Percentiles rank a stretch among this genome's conserved stretches.
Evolutionary conservation across 2,113 vertebrate genomes (phyloP).

Genomic region (Tragelaphus buxtoni): DNA sequence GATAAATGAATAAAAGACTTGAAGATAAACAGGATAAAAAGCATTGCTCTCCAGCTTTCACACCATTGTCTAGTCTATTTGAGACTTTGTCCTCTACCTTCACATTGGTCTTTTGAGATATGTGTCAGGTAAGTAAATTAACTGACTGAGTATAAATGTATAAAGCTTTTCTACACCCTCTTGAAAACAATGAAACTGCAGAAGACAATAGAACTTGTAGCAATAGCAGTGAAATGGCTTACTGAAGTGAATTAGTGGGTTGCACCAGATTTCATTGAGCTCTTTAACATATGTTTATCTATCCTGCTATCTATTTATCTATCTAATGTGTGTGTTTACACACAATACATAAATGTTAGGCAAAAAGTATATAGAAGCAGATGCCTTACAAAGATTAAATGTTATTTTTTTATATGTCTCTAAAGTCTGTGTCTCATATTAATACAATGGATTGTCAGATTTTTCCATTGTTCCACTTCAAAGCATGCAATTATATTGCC

Average conservation of each 20-base stretch:
- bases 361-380: constrained; percentile 74
- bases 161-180: not conserved
- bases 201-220: constrained; percentile 26
- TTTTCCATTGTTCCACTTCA: constrained; percentile 86
- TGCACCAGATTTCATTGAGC: constrained; percentile 51
- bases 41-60: not conserved
- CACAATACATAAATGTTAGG: constrained; percentile 71
- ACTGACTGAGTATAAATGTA: not conserved
- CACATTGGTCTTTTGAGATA: not conserved
- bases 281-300: constrained; percentile 66
- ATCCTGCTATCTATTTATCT: constrained; percentile 72
- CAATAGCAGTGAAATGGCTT: constrained; percentile 30
- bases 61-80: not conserved
- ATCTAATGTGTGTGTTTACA: constrained; percentile 73
- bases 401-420: constrained; percentile 79
- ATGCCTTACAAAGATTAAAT: constrained; percentile 81
- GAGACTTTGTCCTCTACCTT: not conserved
- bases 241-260: constrained; percentile 42
- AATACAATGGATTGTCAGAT: constrained; percentile 83
- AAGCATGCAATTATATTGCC: constrained; percentile 88
- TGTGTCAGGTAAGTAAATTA: not conserved
- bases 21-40: not conserved
- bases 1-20: not conserved
- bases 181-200: constrained; percentile 42
- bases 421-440: constrained; percentile 81